Evolutionary conservation across 2,113 vertebrate species (phyloP).

Genomic region (Vulpes vulpes): DNA sequence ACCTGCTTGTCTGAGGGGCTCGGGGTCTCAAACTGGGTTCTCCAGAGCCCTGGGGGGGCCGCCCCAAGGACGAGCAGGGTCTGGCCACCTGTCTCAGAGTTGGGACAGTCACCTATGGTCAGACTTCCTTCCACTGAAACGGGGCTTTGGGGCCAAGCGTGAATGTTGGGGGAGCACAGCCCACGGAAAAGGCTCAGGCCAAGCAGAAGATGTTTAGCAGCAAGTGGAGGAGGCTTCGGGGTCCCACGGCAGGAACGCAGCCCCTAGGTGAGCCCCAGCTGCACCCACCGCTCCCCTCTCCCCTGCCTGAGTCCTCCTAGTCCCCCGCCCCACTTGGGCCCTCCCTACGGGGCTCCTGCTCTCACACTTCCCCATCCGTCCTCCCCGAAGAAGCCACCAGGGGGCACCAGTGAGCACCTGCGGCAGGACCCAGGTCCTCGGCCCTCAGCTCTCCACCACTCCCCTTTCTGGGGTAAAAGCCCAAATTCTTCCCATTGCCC

Average conservation of each 20-base stretch:
- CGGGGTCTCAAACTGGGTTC: neutral
- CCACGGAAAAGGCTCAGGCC: neutral
- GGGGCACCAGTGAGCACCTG: neutral
- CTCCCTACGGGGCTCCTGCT: neutral
- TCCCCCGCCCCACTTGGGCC: neutral
- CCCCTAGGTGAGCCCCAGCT: neutral
- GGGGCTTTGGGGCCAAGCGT: neutral
- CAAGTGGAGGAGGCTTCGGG: neutral
- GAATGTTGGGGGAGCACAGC: neutral
- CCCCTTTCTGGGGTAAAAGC: neutral
- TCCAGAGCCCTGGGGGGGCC: neutral
- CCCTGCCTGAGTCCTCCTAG: neutral
- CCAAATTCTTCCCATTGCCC: neutral
- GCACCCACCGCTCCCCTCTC: neutral
- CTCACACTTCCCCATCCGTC: neutral
- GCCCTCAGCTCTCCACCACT: neutral
- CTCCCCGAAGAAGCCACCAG: neutral
- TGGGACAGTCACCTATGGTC: neutral
- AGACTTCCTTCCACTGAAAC: neutral
- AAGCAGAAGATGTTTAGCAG: neutral
- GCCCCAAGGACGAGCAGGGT: neutral
- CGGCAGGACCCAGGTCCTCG: no score
- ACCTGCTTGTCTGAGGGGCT: no score
- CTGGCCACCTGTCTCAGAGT: neutral
- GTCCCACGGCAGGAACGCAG: neutral